These are phyloP conservation scores for Diplodus sargus DNA, from an alignment of 2,797 vertebrate species.

Conservation along the genomic window DNA sequence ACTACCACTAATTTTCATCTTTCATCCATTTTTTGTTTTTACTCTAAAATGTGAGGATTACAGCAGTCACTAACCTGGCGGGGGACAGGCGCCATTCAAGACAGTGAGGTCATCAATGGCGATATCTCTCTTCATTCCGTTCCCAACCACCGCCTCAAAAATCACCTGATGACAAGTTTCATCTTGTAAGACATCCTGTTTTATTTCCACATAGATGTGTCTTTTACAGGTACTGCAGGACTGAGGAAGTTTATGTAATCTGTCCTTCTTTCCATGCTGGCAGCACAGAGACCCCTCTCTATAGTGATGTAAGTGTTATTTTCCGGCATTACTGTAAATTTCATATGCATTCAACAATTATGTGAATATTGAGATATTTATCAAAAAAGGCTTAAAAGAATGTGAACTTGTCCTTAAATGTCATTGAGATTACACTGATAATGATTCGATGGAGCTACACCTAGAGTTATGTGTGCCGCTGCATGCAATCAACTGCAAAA, in stretches of 20 bases:
- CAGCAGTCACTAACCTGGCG: slow-evolving; percentile 67
- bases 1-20: background rate
- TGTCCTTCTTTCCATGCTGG: too few species aligned
- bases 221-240: background rate
- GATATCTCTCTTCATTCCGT: slow-evolving; percentile 72
- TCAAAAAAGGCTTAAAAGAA: too few species aligned
- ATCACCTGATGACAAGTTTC: slow-evolving; percentile 71
- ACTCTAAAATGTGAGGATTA: background rate
- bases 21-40: background rate
- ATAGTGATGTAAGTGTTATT: too few species aligned
- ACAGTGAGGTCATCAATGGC: slow-evolving; percentile 84
- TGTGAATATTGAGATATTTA: too few species aligned
- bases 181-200: background rate
- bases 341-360: too few species aligned
- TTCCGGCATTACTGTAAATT: too few species aligned
- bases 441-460: background rate
- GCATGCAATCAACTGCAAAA: background rate
- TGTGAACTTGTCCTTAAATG: too few species aligned
- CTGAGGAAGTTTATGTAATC: too few species aligned
- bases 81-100: slow-evolving; percentile 80
- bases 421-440: background rate
- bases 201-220: background rate
- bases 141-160: slow-evolving; percentile 81
- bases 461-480: background rate
- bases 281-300: too few species aligned